Conservation (phyloP, 2,888 invertebrate species). For the Hofmannophila pseudospretella region DNA sequence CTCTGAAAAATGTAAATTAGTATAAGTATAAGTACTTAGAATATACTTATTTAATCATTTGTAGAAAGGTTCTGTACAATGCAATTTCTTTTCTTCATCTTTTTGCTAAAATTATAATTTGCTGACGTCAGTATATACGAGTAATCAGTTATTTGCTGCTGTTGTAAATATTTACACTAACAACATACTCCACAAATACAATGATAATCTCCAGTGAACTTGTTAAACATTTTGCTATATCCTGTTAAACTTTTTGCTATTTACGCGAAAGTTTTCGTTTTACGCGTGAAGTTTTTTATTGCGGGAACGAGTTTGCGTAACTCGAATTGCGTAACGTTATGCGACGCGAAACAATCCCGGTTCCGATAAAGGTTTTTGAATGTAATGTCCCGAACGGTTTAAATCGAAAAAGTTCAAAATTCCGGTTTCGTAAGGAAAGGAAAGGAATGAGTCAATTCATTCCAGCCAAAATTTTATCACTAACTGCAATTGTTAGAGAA, state of each 20-base stretch:
- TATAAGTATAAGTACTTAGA: no score
- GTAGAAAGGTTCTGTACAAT: no score
- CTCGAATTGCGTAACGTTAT: constrained; percentile 16
- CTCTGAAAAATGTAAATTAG: no score
- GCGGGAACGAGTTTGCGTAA: constrained; percentile 21
- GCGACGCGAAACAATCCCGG: constrained; percentile 16
- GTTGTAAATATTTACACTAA: neutral
- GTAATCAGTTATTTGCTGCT: no score
- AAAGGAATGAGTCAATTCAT: constrained; percentile 22
- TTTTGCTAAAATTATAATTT: no score
- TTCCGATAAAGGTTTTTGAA: constrained; percentile 7
- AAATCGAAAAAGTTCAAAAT: constrained; percentile 8
- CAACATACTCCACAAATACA: neutral
- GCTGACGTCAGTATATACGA: no score
- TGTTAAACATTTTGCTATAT: no score
- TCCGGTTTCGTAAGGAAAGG: constrained; percentile 13
- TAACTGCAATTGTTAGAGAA: no score
- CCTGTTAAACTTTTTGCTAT: constrained; percentile 30
- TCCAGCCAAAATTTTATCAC: no score
- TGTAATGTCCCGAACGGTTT: constrained; percentile 1
- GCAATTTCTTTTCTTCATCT: no score
- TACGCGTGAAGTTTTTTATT: constrained; percentile 31
- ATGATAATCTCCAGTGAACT: constrained; percentile 12
- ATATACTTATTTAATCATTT: no score
- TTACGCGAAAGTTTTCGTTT: constrained; percentile 27